These are phyloP conservation scores for Nothoprocta pentlandii DNA, from an alignment of 2,113 vertebrate genomes.

Conservation along the genomic window DNA sequence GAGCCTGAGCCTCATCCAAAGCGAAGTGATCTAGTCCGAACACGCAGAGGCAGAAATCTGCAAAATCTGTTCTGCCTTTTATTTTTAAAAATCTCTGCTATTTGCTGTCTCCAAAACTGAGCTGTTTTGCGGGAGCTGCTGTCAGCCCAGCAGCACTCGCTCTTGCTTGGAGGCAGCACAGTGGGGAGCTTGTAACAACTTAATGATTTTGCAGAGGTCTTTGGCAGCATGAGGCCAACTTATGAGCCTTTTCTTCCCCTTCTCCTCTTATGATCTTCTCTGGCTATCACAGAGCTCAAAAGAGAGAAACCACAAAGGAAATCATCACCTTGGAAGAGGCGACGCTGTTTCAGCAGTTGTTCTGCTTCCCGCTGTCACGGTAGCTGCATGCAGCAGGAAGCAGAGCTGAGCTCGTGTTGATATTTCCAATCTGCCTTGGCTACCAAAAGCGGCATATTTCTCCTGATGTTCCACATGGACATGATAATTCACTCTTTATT, in stretches of 20 bases:
- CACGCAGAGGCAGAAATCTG: neutral
- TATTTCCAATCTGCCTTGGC: neutral
- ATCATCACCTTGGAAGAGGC: neutral
- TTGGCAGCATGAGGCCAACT: neutral
- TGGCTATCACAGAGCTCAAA: neutral
- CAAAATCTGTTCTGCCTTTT: neutral
- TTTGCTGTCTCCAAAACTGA: neutral
- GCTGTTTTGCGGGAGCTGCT: neutral
- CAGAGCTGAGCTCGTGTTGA: rapidly evolving
- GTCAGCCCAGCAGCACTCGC: neutral
- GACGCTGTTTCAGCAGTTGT: neutral
- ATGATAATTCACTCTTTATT: neutral
- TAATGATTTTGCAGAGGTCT: neutral
- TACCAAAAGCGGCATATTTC: neutral
- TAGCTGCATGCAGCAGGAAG: neutral
- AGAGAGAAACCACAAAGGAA: neutral
- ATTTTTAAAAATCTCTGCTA: neutral
- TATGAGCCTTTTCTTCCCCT: neutral
- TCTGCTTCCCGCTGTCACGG: neutral
- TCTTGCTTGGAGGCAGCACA: neutral
- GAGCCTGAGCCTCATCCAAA: neutral
- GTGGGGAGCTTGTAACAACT: neutral
- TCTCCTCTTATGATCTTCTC: neutral
- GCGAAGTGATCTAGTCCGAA: neutral
- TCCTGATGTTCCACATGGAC: neutral